Conservation (phyloP, 2,113 vertebrate species). For the Callionymus lyra region DNA sequence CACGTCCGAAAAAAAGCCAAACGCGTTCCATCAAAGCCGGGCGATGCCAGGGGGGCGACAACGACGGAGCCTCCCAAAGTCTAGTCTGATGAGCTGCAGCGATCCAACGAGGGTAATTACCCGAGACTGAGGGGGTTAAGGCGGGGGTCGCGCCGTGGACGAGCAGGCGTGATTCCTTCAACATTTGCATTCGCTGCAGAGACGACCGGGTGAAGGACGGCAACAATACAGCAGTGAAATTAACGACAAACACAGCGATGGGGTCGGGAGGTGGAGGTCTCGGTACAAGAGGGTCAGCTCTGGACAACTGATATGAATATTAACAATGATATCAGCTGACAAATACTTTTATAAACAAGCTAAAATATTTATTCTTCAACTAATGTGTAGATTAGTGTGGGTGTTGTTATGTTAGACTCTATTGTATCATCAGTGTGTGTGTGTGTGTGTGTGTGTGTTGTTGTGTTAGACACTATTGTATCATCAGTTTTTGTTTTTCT, state of each 20-base stretch:
- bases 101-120: slow-evolving; percentile 65
- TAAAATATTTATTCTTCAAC: too few species aligned
- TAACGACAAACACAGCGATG: slow-evolving; percentile 8
- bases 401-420: too few species aligned
- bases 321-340: too few species aligned
- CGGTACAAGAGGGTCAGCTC: not conserved
- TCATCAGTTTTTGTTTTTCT: too few species aligned
- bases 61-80: slow-evolving; percentile 60
- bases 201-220: slow-evolving; percentile 44
- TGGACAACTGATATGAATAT: too few species aligned
- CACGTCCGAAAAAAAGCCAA: slow-evolving; percentile 7
- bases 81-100: slow-evolving; percentile 66
- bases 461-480: too few species aligned
- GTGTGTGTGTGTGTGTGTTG: too few species aligned
- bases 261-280: not conserved
- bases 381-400: too few species aligned
- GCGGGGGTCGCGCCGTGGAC: slow-evolving; percentile 37
- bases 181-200: slow-evolving; percentile 57
- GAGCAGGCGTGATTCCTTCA: slow-evolving; percentile 47
- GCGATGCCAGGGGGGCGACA: slow-evolving; percentile 54
- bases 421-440: too few species aligned
- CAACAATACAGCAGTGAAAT: slow-evolving; percentile 47
- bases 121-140: slow-evolving; percentile 42
- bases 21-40: slow-evolving; percentile 46
- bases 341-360: too few species aligned